These are phyloP conservation scores for Nowickia ferox DNA, from an alignment of 2,888 invertebrate species.

Conservation along the genomic window DNA sequence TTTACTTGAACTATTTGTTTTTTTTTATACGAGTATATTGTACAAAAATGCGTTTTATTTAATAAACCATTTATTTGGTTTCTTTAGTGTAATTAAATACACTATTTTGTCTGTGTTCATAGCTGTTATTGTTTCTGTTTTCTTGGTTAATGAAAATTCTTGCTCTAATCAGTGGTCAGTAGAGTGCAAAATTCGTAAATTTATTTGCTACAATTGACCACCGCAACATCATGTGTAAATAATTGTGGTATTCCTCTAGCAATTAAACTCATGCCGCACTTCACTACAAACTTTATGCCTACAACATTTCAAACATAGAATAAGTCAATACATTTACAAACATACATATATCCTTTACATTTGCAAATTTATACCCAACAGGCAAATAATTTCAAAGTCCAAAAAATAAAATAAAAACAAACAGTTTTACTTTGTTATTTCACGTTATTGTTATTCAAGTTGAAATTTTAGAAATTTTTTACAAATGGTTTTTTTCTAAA, in stretches of 20 bases:
- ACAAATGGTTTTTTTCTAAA: too few species aligned
- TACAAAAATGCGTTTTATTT: slow-evolving; percentile 1
- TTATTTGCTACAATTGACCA: slow-evolving; percentile 59
- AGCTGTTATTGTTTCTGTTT: slow-evolving; percentile 9
- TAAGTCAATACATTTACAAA: not conserved
- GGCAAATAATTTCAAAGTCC: not conserved
- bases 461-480: too few species aligned
- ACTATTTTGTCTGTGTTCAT: not conserved
- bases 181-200: slow-evolving; percentile 34
- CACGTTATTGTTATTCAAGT: too few species aligned
- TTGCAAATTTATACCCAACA: not conserved
- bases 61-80: slow-evolving; percentile 27
- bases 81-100: not conserved
- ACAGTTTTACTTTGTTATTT: too few species aligned
- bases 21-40: not conserved
- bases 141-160: slow-evolving; percentile 44
- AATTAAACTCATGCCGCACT: slow-evolving; percentile 51
- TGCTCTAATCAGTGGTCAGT: slow-evolving; percentile 54
- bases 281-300: slow-evolving; percentile 18
- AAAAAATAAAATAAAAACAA: too few species aligned
- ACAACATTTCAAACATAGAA: slow-evolving; percentile 5
- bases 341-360: not conserved
- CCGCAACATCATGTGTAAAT: slow-evolving; percentile 65
- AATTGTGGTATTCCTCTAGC: slow-evolving; percentile 62
- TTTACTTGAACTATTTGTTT: too few species aligned